Base-by-base conservation (phyloP, 1,140 invertebrate species). In the Rhyacophila brunnea region DNA sequence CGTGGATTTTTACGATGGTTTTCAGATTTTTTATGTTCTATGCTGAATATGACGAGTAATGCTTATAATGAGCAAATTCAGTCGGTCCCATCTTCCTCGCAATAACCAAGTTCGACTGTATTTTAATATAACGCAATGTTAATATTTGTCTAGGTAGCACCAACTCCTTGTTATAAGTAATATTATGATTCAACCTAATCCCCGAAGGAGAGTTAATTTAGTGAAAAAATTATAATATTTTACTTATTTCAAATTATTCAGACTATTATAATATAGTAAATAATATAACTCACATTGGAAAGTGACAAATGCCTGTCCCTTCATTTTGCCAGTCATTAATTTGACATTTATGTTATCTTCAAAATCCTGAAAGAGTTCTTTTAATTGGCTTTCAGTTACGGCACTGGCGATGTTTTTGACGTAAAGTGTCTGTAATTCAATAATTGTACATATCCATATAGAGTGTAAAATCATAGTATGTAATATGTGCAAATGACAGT, bases 231-330 rank as follows among this genome's bases (percentile, higher is more conserved):
- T 9, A 43, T 6, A 9, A 43, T 7, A 43, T 6, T 9, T 9
- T 10, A 14, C 14, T 43, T 6, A 7, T 43, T 53, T n/a, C n/a
- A n/a, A n/a, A n/a, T n/a, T n/a, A n/a, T n/a, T n/a, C n/a, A n/a
- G n/a, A n/a, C n/a, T n/a, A n/a, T n/a, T n/a, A n/a, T n/a, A n/a
- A n/a, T n/a, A n/a, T n/a, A n/a, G n/a, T n/a, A n/a, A n/a, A n/a
- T n/a, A n/a, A n/a, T n/a, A n/a, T n/a, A n/a, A 59, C 70, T 71
- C 74, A 83, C 81, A 67, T 51, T 65, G 44, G 68, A 83, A 81
- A 45, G 74, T 75, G 14, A 83, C 64, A 71, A 84, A 84, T 34
- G 80, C 82, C 68, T 83, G 82, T 58, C 82, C 81, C 68, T 70
- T 77, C 81, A 83, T 81, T 72, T 70, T 77, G 4, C 81, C 81